Evolutionary conservation across 1,140 invertebrate species (phyloP).

Genomic region (Neodiprion lecontei): DNA sequence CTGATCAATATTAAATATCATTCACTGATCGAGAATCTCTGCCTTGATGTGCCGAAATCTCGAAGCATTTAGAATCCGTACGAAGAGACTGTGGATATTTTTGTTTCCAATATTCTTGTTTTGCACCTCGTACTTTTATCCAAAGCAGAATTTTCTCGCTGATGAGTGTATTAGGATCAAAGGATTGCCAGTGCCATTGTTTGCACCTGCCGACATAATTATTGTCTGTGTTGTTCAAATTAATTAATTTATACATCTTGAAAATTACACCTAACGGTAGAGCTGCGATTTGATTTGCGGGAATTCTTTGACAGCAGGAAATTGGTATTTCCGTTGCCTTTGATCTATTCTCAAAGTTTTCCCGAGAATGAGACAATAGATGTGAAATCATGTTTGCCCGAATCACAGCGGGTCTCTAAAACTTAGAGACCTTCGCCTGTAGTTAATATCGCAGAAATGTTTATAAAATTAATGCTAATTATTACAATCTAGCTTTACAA

Average conservation of each 20-base stretch:
- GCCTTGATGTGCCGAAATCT: too few relatives aligned
- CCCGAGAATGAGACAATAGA: too few relatives aligned
- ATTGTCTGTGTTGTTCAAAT: neutral
- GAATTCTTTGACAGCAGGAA: neutral
- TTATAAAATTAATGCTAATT: too few relatives aligned
- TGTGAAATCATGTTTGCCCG: too few relatives aligned
- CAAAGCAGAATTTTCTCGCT: neutral
- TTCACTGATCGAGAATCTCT: too few relatives aligned
- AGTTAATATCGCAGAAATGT: too few relatives aligned
- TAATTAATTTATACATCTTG: neutral
- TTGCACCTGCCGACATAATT: neutral
- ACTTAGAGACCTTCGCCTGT: too few relatives aligned
- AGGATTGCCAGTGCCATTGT: neutral
- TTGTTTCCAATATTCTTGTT: neutral
- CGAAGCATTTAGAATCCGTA: too few relatives aligned
- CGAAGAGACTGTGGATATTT: too few relatives aligned
- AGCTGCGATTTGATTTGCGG: neutral
- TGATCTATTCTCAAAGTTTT: neutral
- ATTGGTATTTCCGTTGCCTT: neutral
- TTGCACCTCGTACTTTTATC: neutral
- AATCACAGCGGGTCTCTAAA: too few relatives aligned
- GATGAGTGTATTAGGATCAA: conserved; percentile 2
- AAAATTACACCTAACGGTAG: neutral
- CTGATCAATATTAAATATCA: too few relatives aligned
- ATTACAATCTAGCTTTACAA: too few relatives aligned